These are phyloP conservation scores for Bembecia ichneumoniformis DNA, from an alignment of 2,888 invertebrate genomes.

Conservation along the genomic window DNA sequence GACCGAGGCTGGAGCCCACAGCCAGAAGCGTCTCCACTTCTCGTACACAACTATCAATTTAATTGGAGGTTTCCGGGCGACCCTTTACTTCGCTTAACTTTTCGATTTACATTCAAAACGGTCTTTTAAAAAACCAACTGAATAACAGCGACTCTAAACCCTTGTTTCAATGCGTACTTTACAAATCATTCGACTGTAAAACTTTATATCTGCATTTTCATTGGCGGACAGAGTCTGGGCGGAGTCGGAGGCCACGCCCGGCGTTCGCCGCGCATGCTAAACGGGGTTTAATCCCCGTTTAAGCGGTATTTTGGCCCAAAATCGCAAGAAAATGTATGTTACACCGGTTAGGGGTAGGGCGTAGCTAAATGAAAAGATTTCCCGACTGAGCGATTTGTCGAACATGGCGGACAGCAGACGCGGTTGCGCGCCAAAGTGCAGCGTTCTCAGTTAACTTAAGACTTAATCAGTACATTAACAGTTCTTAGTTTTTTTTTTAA, in stretches of 20 bases:
- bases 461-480: background rate
- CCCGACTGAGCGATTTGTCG: slow-evolving; percentile 55
- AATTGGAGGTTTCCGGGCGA: slow-evolving; percentile 61
- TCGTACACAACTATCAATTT: slow-evolving; percentile 56
- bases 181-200: slow-evolving; percentile 49
- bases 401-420: slow-evolving; percentile 59
- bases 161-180: slow-evolving; percentile 55
- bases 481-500: too few species aligned
- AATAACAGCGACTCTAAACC: slow-evolving; percentile 58
- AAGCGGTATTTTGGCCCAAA: slow-evolving; percentile 70
- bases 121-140: slow-evolving; percentile 66
- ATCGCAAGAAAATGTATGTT: slow-evolving; percentile 70
- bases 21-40: slow-evolving; percentile 22
- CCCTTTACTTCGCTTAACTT: slow-evolving; percentile 68
- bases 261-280: slow-evolving; percentile 60
- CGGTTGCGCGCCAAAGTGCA: slow-evolving; percentile 57
- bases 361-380: slow-evolving; percentile 67
- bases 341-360: slow-evolving; percentile 62
- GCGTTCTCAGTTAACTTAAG: slow-evolving; percentile 16
- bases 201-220: slow-evolving; percentile 28
- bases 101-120: slow-evolving; percentile 73
- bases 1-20: background rate
- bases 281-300: slow-evolving; percentile 65
- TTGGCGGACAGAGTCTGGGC: slow-evolving; percentile 37
- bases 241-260: slow-evolving; percentile 43